phyloP scores from a whole-genome alignment of 1,140 invertebrate species.

The Drosophila tani region DNA sequence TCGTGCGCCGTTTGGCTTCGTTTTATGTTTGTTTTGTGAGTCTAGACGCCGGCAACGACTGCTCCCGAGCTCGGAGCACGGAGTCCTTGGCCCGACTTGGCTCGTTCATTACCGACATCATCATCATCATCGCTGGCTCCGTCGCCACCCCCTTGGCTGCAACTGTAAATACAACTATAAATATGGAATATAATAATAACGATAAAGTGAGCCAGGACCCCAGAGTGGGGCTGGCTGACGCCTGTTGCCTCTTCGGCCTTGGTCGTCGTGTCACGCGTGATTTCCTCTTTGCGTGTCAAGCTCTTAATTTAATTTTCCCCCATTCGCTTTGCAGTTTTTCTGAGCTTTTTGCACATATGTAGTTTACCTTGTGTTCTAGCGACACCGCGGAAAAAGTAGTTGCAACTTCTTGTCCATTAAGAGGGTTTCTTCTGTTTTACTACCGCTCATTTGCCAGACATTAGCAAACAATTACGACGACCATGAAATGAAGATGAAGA shows the following conservation, averaged over 20 bases:
- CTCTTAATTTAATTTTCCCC: constrained; percentile 65
- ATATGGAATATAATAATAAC: constrained; percentile 65
- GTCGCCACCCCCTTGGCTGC: not conserved
- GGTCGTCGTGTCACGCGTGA: constrained; percentile 64
- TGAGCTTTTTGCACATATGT: constrained; percentile 7
- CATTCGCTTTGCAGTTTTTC: constrained; percentile 1
- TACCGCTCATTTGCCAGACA: constrained; percentile 53
- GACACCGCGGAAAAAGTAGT: constrained; percentile 14
- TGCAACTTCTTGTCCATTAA: not conserved
- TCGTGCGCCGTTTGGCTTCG: constrained; percentile 42
- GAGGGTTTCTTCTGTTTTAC: constrained; percentile 16
- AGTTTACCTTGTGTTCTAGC: constrained; percentile 18
- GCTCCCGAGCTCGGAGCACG: constrained; percentile 27
- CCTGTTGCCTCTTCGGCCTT: constrained; percentile 27
- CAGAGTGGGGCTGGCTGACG: constrained; percentile 17
- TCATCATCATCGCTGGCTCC: constrained; percentile 29
- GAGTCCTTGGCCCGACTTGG: constrained; percentile 57
- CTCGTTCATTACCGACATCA: constrained; percentile 71
- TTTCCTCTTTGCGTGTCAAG: constrained; percentile 49
- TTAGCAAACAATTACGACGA: constrained; percentile 65
- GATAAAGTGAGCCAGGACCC: constrained; percentile 50
- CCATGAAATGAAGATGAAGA: constrained; percentile 28
- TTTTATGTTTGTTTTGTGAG: constrained; percentile 75
- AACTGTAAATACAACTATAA: constrained; percentile 72
- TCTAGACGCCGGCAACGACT: constrained; percentile 68